Conservation (phyloP, 1,140 invertebrate genomes). For the Pomacea maculata region DNA sequence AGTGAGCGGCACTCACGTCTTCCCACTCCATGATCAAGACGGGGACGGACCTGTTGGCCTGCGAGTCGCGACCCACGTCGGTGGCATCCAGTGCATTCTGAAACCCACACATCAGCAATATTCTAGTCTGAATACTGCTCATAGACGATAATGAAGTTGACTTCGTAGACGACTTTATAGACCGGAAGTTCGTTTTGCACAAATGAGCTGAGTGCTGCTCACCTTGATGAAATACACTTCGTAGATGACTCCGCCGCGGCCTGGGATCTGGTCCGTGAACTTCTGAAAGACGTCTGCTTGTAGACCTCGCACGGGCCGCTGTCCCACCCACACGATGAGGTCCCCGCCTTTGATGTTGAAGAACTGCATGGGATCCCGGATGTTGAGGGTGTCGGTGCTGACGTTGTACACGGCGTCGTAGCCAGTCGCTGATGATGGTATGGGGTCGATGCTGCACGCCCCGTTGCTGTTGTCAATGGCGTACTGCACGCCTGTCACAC, state of each 20-base stretch:
- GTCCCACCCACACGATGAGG: background rate
- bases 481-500: constrained; percentile 9
- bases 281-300: constrained; percentile 13
- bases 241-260: background rate
- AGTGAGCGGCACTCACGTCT: background rate
- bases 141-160: constrained; percentile 1
- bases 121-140: background rate
- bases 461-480: background rate
- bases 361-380: constrained; percentile 10
- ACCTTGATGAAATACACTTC: constrained; percentile 17
- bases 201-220: background rate
- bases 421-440: background rate
- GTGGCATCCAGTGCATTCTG: no score
- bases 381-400: background rate
- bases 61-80: no score
- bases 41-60: background rate
- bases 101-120: no score
- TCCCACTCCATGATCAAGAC: constrained; percentile 14
- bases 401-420: constrained; percentile 12
- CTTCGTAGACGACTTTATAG: background rate
- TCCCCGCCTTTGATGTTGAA: background rate
- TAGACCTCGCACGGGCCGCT: background rate
- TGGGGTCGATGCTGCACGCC: constrained; percentile 16
- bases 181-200: no score
- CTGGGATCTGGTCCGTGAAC: background rate